A percentile compares a stretch with the other conserved stretches of the same genome.
Conservation (phyloP, 2,113 vertebrate species). For the Centrocercus urophasianus region DNA sequence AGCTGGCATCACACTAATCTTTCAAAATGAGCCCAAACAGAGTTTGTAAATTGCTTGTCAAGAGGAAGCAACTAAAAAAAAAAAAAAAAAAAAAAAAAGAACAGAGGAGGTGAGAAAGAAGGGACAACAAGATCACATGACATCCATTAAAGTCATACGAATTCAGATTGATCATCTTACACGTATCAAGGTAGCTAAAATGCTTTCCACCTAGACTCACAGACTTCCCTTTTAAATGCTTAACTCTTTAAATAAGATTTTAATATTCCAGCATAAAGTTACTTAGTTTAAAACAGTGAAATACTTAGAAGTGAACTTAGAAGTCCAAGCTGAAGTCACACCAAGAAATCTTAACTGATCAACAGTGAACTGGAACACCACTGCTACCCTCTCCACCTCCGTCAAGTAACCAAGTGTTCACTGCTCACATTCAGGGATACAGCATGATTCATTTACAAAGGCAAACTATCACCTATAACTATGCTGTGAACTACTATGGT, state of each 20-base stretch:
- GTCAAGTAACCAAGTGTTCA: not conserved
- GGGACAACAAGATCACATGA: fast-evolving
- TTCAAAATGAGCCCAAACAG: not conserved
- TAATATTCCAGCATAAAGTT: not conserved
- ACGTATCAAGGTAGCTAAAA: not conserved
- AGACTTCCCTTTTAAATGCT: not conserved
- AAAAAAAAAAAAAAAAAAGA: not conserved
- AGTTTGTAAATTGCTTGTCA: not conserved
- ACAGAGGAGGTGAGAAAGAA: not conserved
- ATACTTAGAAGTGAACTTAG: not conserved
- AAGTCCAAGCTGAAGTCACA: not conserved
- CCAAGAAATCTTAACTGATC: not conserved
- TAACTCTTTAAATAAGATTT: not conserved
- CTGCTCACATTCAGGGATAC: not conserved
- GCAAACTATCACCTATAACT: not conserved
- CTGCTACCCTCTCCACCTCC: not conserved
- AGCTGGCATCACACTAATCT: not conserved
- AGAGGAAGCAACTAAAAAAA: not conserved
- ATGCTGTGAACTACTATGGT: not conserved
- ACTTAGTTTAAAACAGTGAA: not conserved
- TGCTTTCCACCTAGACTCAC: not conserved
- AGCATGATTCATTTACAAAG: not conserved
- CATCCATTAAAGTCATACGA: not conserved
- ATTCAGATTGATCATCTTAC: not conserved
- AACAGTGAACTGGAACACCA: not conserved